These are phyloP conservation scores for Heliconius aoede DNA, from an alignment of 2,888 invertebrate genomes.

Conservation along the genomic window DNA sequence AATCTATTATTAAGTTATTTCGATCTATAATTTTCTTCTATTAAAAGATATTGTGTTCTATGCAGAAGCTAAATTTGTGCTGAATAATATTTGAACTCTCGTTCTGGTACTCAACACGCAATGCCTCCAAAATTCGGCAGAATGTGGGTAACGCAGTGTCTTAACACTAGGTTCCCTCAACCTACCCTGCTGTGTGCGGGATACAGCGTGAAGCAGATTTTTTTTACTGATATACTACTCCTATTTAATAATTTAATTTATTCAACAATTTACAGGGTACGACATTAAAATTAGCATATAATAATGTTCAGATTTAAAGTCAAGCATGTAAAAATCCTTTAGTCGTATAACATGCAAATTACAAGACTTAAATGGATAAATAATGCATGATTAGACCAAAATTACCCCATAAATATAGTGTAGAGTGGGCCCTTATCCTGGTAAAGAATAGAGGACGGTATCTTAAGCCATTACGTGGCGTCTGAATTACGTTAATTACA, in stretches of 20 bases:
- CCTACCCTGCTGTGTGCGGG: no score
- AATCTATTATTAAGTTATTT: not conserved
- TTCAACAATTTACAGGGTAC: not conserved
- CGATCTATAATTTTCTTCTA: not conserved
- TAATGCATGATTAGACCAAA: constrained; percentile 43
- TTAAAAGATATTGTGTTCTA: not conserved
- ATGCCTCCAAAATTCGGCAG: no score
- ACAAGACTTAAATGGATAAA: constrained; percentile 47
- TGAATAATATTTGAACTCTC: not conserved
- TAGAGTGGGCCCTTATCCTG: constrained; percentile 35
- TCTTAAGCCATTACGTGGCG: constrained; percentile 39
- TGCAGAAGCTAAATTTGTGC: not conserved
- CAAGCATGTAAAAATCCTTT: constrained; percentile 1
- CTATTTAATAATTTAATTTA: no score
- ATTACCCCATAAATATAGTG: constrained; percentile 40
- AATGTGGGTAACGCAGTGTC: no score
- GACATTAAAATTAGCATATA: not conserved
- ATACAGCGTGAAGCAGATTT: no score
- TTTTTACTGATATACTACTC: no score
- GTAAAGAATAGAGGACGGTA: constrained; percentile 40
- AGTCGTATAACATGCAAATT: constrained; percentile 40
- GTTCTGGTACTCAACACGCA: no score
- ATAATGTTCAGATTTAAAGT: not conserved
- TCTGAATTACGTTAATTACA: constrained; percentile 42
- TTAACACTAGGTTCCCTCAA: no score